Percentiles rank a stretch among this genome's conserved stretches.
phyloP scores from a whole-genome alignment of 2,797 vertebrate genomes.

The Sebastes steindachneri region DNA sequence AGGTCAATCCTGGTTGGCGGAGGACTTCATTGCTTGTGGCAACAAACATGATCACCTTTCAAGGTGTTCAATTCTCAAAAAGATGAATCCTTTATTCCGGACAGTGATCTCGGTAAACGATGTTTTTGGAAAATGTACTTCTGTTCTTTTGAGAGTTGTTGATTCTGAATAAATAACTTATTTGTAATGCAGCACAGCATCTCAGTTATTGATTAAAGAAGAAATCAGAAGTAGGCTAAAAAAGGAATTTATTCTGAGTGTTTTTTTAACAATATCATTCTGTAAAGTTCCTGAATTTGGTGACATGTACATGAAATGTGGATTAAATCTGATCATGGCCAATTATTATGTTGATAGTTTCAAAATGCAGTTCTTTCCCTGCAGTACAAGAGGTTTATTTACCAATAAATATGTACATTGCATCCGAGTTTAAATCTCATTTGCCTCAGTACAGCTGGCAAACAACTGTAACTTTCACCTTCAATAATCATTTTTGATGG shows the following conservation, averaged over 20 bases:
- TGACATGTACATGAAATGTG: not conserved
- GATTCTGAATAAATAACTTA: not conserved
- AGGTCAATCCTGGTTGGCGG: slow-evolving; percentile 44
- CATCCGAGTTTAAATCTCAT: not conserved
- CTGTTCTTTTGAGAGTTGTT: not conserved
- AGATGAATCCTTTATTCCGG: slow-evolving; percentile 14
- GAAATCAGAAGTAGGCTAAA: not conserved
- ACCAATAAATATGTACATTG: not conserved
- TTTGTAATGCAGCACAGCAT: not conserved
- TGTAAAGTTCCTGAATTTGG: not conserved
- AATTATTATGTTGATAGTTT: not conserved
- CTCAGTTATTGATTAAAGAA: not conserved
- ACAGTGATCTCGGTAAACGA: not conserved
- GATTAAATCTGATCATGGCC: not conserved
- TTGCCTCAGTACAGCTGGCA: not conserved
- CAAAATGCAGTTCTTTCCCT: not conserved
- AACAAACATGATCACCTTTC: slow-evolving; percentile 60
- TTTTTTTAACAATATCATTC: not conserved
- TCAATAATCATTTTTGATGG: not conserved
- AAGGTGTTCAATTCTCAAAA: slow-evolving; percentile 42
- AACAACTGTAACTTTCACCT: not conserved
- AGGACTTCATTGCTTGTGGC: slow-evolving; percentile 55
- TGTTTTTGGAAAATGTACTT: not conserved
- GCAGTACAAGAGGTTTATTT: not conserved
- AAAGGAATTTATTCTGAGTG: no score